Evolutionary conservation across 2,888 invertebrate genomes (phyloP), one percentile per base, ranked within the genome.

Genomic region (Boloria selene): DNA sequence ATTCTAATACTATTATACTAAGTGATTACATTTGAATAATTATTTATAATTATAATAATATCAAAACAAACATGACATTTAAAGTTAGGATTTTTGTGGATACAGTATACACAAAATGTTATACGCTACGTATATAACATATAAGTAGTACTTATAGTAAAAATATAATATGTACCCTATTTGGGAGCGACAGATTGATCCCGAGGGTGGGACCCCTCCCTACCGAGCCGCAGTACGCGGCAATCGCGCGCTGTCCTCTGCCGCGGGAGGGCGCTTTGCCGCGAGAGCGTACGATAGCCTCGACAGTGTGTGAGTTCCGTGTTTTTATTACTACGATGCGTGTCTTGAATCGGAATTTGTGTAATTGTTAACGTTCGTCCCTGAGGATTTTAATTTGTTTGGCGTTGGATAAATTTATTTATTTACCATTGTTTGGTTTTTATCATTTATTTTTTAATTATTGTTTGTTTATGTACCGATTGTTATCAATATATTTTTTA

Each of bases 201-300:
- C 83, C 78, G 81, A 83, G 89, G 90, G 88, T 86, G 87, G 86
- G 86, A 84, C 86, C 88, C 64, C 59, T 59, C 59, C 59, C 59
- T 59, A 76, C 78, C 70, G 67, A 38, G 10, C 55, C 73, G 75
- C 72, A 71, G 74, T 72, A 75, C 79, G 79, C 84, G 81, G 82
- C 91, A 91, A 84, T 86, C 86, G 91, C 88, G 89, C 90, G 90
- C 88, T 82, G 83, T 84, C 88, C 87, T 83, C 80, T 76, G 90
- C 84, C 88, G 90, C 84, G 90, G 80, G 88, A 88, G 89, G 91
- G 89, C 90, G 90, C 78, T 75, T 73, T 67, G 75, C 79, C 79
- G 80, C 78, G 78, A 75, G 77, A 71, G 72, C 76, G 77, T 79
- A 79, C 76, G 75, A 66, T 77, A 74, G 61, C 55, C 75, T 75